Conservation (phyloP, 1,140 invertebrate species). For the Druon quercuslanigerum region DNA sequence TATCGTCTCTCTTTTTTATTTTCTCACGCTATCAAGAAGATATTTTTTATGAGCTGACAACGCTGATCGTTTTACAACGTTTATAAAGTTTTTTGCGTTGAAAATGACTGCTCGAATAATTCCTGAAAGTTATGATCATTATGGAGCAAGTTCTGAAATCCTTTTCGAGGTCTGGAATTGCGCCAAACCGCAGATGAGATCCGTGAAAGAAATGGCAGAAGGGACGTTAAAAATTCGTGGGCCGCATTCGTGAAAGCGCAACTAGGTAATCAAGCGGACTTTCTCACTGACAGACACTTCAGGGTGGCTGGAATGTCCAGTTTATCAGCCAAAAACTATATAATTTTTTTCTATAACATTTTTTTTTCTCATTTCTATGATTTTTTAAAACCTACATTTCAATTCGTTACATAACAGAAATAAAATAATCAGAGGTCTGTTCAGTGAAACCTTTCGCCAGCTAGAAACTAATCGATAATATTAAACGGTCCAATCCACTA, state of each 20-base stretch:
- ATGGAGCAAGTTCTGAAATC: constrained; percentile 13
- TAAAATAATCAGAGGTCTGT: neutral
- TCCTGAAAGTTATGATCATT: neutral
- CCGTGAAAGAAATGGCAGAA: constrained; percentile 7
- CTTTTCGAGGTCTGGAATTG: constrained; percentile 1
- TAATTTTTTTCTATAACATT: no score
- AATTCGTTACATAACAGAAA: no score
- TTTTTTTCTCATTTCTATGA: no score
- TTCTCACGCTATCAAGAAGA: neutral
- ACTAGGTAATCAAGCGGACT: constrained; percentile 24
- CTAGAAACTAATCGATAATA: no score
- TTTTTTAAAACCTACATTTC: no score
- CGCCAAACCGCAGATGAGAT: neutral
- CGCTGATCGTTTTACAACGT: neutral
- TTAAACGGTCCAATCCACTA: no score
- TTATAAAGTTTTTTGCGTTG: neutral
- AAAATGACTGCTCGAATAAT: no score
- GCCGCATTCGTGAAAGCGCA: constrained; percentile 16
- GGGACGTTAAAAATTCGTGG: constrained; percentile 19
- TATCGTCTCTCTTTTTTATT: neutral
- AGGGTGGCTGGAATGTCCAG: neutral
- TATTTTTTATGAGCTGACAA: neutral
- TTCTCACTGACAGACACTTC: neutral
- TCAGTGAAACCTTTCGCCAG: no score
- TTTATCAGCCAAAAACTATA: no score